Base-by-base conservation (phyloP, 2,797 vertebrate genomes). In the Xiphorhynchus erythropygius region DNA sequence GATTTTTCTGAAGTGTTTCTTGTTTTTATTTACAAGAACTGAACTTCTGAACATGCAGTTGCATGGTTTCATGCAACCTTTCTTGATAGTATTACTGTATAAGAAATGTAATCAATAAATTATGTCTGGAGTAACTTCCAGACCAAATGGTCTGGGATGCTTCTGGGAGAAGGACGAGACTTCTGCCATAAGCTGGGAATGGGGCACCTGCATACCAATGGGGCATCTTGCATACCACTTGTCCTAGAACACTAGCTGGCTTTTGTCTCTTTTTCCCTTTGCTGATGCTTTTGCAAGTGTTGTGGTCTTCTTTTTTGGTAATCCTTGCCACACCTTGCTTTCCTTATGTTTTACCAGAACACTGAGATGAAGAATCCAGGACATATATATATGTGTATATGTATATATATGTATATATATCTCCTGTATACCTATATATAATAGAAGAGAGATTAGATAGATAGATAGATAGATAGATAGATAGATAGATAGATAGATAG, bases 91-190 rank as follows among this genome's bases (percentile, higher is more conserved):
- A 47, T 30, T 74, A 50, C 32, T 39, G 76, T 46, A 35, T 39
- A 35, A n/a, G 30, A 75, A 87, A 49, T 1, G 0, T 19, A 73
- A 82, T 13, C 7, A 52, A 28, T 42, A 85, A 56, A 44, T 25
- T 19, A 44, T 27, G 2, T 8, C 12, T 56, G 28, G 4, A 60
- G 22, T 49, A 16, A 10, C 12, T 71, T 78, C 41, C 41, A 35
- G n/a, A 14, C 30, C 7, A 59, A 57, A 73, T 17, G 39, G 12
- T 7, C 4, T 4, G 2, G 23, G 12, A 57, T 1, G 4, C 6
- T 67, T 11, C n/a, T 3, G 2, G n/a, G 27, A 77, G 24, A 86
- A 10, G 7, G 19, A 22, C 3, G 7, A 7, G 37, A 25, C 7
- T 59, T 73, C 33, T 88, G 23, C 2, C 25, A 18, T 42, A 65